A percentile compares a stretch with the other conserved stretches of the same genome.
These are phyloP conservation scores for Coelinius sp. DNA, from an alignment of 2,888 invertebrate genomes.

Conservation along the genomic window DNA sequence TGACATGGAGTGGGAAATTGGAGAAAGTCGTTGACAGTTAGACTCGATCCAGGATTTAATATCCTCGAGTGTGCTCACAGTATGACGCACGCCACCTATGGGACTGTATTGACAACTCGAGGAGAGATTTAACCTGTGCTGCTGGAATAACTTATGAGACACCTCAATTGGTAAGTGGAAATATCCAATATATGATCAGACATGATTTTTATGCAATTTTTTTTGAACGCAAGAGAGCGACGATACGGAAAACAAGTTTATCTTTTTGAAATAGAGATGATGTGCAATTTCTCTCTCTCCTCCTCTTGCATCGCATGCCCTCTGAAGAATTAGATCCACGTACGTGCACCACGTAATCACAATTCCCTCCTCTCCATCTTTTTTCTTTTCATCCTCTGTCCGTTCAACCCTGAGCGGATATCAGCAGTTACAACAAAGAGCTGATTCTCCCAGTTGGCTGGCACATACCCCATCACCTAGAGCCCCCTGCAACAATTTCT, in stretches of 20 bases:
- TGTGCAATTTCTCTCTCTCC: too few species aligned
- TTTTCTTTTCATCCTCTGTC: background rate
- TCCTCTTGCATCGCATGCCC: too few species aligned
- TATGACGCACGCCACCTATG: conserved; percentile 31
- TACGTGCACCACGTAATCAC: background rate
- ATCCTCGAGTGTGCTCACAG: conserved; percentile 28
- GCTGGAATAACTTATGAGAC: conserved; percentile 27
- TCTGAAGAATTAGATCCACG: too few species aligned
- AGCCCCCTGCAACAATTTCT: conserved; percentile 37
- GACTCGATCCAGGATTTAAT: conserved; percentile 40
- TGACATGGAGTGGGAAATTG: background rate
- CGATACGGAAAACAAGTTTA: background rate
- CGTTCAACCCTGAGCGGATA: background rate
- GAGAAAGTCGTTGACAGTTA: conserved; percentile 21
- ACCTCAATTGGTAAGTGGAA: conserved; percentile 18
- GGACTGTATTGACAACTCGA: background rate
- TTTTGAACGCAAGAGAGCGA: background rate
- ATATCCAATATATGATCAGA: background rate
- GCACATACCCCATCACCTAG: conserved; percentile 35
- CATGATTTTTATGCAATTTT: background rate
- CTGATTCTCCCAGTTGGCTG: conserved; percentile 10
- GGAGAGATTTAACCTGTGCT: background rate
- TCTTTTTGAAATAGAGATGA: background rate
- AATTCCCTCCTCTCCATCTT: conserved; percentile 9
- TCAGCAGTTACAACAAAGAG: conserved; percentile 1